These are phyloP conservation scores for Odocoileus virginianus DNA, from an alignment of 2,113 vertebrate species.

Conservation along the genomic window DNA sequence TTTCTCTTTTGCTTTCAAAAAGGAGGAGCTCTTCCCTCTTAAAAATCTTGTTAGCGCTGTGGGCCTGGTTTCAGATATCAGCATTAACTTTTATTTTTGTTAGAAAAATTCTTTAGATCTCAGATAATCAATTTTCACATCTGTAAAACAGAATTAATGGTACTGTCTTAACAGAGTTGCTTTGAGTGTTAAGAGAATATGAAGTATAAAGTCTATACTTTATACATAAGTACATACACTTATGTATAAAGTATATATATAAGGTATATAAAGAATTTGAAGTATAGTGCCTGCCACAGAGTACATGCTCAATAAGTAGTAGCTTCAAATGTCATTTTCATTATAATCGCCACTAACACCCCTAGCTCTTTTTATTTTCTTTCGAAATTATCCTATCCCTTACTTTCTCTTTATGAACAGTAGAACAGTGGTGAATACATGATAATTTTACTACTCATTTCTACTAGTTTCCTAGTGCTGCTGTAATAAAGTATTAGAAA, in stretches of 20 bases:
- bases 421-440: not conserved
- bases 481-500: not conserved
- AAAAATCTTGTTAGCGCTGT: not conserved
- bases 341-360: not conserved
- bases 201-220: not conserved
- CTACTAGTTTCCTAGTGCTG: not conserved
- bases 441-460: not conserved
- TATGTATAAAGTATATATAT: not conserved
- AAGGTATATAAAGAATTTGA: not conserved
- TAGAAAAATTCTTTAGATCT: not conserved
- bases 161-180: not conserved
- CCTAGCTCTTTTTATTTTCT: not conserved
- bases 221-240: not conserved
- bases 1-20: not conserved
- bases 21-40: not conserved
- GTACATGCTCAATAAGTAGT: not conserved
- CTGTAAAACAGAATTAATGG: not conserved
- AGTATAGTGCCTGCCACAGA: not conserved
- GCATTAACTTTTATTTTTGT: not conserved
- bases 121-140: not conserved
- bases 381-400: not conserved
- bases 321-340: not conserved
- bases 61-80: not conserved
- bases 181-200: not conserved
- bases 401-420: not conserved